Evolutionary conservation across 2,113 vertebrate genomes (phyloP).

Genomic region (Amblyopsis rosae): DNA sequence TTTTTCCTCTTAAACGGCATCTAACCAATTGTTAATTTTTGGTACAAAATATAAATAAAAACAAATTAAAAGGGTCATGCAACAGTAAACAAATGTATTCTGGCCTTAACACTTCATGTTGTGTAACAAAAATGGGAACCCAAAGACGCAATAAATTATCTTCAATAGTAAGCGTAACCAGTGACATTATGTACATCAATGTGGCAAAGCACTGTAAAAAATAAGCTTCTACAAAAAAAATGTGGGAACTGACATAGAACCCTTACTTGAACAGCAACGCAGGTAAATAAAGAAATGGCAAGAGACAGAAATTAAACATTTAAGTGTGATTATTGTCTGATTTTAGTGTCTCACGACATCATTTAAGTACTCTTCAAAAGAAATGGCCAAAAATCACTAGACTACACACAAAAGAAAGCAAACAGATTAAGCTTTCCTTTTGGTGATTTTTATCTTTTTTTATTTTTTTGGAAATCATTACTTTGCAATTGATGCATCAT

Average conservation of each 20-base stretch:
- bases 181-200: constrained; percentile 89
- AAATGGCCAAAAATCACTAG: constrained; percentile 64
- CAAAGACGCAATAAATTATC: constrained; percentile 96
- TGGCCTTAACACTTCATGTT: constrained; percentile 85
- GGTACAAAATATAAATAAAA: constrained; percentile 71
- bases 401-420: constrained; percentile 81
- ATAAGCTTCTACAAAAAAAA: constrained; percentile 80
- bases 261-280: constrained; percentile 80
- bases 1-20: constrained; percentile 82
- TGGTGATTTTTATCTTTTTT: constrained; percentile 45
- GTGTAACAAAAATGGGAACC: constrained; percentile 89
- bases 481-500: constrained; percentile 82
- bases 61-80: constrained; percentile 79
- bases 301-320: constrained; percentile 78
- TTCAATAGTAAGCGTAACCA: constrained; percentile 93
- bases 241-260: constrained; percentile 55
- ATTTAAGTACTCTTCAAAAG: constrained; percentile 88
- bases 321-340: constrained; percentile 88
- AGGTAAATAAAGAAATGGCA: constrained; percentile 70
- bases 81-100: constrained; percentile 94
- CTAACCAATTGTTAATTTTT: constrained; percentile 62
- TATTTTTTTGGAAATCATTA: constrained; percentile 87
- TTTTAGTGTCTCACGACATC: constrained; percentile 99
- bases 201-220: constrained; percentile 87
- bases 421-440: constrained; percentile 69